Conservation (phyloP, 2,888 invertebrate species). For the Odontocolon sp. region DNA sequence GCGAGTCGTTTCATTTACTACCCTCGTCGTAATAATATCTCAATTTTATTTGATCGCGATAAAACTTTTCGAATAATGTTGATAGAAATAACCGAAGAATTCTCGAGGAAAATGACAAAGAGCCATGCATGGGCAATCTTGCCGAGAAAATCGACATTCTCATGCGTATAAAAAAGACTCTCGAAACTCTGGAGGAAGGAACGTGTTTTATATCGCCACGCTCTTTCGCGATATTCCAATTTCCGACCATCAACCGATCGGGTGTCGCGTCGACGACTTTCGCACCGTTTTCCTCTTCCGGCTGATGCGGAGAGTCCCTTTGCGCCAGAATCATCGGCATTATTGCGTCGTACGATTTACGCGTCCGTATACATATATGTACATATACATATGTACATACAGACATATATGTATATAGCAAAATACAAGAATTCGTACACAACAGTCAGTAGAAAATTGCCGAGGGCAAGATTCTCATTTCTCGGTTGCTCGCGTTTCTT, state of each 20-base stretch:
- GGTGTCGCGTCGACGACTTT: conserved; percentile 12
- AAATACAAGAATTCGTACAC: background rate
- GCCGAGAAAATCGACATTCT: conserved; percentile 14
- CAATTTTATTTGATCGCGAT: background rate
- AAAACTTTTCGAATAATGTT: background rate
- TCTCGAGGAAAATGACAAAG: too few species aligned
- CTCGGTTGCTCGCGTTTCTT: conserved; percentile 11
- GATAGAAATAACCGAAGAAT: background rate
- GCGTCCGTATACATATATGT: conserved; percentile 1
- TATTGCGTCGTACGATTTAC: background rate
- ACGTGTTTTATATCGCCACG: too few species aligned
- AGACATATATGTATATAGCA: conserved; percentile 3
- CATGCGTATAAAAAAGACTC: conserved; percentile 3
- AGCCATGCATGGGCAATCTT: background rate
- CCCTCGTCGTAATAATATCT: background rate
- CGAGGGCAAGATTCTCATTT: conserved; percentile 29
- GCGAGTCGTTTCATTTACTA: conserved; percentile 11
- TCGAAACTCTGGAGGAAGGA: conserved; percentile 22
- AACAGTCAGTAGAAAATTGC: background rate
- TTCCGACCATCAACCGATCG: conserved; percentile 40
- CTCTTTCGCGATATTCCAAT: conserved; percentile 48
- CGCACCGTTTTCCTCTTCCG: conserved; percentile 13
- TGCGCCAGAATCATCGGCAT: background rate
- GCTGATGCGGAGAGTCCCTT: conserved; percentile 16
- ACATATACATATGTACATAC: background rate